Evolutionary conservation across 23 tunicate genomes (phyloP), one percentile per base, ranked within the genome.

Genomic region (Trididemnum miniatum): DNA sequence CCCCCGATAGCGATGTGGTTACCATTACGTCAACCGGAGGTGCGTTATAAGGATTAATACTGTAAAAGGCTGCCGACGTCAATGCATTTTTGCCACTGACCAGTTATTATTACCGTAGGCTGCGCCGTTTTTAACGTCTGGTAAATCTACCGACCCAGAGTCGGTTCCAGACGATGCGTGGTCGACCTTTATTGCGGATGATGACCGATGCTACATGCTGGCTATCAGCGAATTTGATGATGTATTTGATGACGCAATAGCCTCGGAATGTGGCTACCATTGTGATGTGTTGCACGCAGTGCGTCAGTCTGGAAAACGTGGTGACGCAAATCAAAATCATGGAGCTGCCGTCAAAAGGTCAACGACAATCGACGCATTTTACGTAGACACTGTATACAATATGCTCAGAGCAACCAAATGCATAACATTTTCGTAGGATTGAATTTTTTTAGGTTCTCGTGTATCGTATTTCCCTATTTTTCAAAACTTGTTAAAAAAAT

Each of bases 261-360:
- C 87, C 4, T 34, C 86, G 4, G 90, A 57, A 1, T 84, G 83
- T 1, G 69, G 52, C 25, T 91, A 85, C 51, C 97, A 91, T 57
- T 85, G 84, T 35, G 90, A 91, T 59, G n/a, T 91, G 20, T 25
- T 86, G 38, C 90, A 91, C 69, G 97, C 97, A 15, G 66, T 85
- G 54, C 85, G 86, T 7, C 32, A 24, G 38, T 86, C 90, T 22
- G 34, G 89, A 22, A 50, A 78, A n/a, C 51, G 34, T 18, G 84
- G 62, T 0, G 84, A 79, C 57, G 27, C 79, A 3, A 50, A 65
- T 25, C 74, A 51, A n/a, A 39, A 33, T 31, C 12, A 40, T 20
- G 35, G 44, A 5, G 59, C 49, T 12, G 29, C 72, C 32, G 33
- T 80, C n/a, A 67, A 24, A 5, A 72, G 82, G 31, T 71, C 89